A percentile compares a stretch with the other conserved stretches of the same genome.
phyloP scores from a whole-genome alignment of 2,888 invertebrate species.

The Nemoura dubitans region DNA sequence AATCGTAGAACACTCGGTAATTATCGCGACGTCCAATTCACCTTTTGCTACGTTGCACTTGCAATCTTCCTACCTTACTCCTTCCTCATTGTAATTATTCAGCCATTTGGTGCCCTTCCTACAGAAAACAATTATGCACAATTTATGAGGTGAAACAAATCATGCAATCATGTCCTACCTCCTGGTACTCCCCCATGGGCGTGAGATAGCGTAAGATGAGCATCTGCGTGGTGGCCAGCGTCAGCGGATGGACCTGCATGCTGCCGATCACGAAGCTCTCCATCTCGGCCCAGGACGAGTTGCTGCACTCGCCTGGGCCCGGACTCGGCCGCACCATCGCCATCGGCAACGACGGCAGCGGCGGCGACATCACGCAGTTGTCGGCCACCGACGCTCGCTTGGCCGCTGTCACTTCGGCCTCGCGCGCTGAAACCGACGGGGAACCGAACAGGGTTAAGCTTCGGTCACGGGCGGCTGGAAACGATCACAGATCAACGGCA shows the following conservation, averaged over 20 bases:
- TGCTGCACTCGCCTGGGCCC: slow-evolving; percentile 70
- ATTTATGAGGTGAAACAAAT: no score
- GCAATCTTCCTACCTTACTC: no score
- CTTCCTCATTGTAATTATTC: no score
- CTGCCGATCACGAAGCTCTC: slow-evolving; percentile 89
- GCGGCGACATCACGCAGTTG: slow-evolving; percentile 48
- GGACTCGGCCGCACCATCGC: slow-evolving; percentile 35
- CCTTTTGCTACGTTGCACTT: no score
- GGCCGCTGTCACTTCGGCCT: neutral
- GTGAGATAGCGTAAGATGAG: slow-evolving; percentile 93
- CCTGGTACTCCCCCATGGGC: slow-evolving; percentile 97
- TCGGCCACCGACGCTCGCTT: slow-evolving; percentile 38
- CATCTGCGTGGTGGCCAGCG: slow-evolving; percentile 88
- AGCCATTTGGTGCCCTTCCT: no score
- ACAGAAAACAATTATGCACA: no score
- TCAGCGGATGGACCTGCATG: slow-evolving; percentile 90
- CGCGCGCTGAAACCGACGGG: neutral
- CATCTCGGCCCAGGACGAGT: slow-evolving; percentile 92
- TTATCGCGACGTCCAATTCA: no score
- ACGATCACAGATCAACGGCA: no score
- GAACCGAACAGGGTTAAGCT: no score
- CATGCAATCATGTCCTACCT: no score
- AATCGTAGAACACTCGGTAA: no score
- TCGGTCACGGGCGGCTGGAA: no score
- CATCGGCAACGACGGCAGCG: slow-evolving; percentile 39